Evolutionary conservation across 1,140 invertebrate genomes (phyloP).

Genomic region (Drosophila kohkoa): DNA sequence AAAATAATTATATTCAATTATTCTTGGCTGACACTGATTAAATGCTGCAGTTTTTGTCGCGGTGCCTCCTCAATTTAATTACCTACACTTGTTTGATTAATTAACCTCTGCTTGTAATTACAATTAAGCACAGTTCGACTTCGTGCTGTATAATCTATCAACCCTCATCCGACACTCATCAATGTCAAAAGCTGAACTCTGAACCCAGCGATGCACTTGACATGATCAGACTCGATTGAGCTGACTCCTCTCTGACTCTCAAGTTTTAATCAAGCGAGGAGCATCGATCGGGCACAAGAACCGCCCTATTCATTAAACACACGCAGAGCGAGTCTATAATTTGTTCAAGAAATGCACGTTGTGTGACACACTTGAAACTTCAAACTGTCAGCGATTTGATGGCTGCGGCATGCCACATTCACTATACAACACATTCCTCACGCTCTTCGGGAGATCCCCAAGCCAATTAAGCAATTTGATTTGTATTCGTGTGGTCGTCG

Average conservation of each 20-base stretch:
- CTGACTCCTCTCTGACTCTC: neutral
- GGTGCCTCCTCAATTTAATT: neutral
- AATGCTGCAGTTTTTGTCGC: neutral
- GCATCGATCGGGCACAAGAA: neutral
- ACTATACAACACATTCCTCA: conserved; percentile 17
- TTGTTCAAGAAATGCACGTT: conserved; percentile 42
- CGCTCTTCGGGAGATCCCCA: conserved; percentile 11
- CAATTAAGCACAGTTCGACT: conserved; percentile 30
- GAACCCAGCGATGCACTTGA: conserved; percentile 7
- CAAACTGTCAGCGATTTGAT: conserved; percentile 50
- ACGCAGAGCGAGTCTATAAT: conserved; percentile 29
- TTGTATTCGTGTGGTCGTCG: conserved; percentile 42
- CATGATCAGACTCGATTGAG: conserved; percentile 1
- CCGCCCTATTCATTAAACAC: conserved; percentile 46
- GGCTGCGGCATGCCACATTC: conserved; percentile 19
- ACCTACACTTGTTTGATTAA: neutral
- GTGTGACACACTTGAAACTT: conserved; percentile 56
- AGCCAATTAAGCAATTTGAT: conserved; percentile 65
- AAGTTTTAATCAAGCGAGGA: conserved; percentile 13
- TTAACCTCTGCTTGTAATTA: neutral
- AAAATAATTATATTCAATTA: conserved; percentile 16
- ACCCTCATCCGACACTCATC: conserved; percentile 28
- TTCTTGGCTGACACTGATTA: conserved; percentile 13
- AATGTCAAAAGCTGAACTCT: conserved; percentile 18
- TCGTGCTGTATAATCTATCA: conserved; percentile 6